Evolutionary conservation across 2,113 vertebrate species (phyloP), one percentile per base, ranked within the genome.

Genomic region (Osmerus mordax): DNA sequence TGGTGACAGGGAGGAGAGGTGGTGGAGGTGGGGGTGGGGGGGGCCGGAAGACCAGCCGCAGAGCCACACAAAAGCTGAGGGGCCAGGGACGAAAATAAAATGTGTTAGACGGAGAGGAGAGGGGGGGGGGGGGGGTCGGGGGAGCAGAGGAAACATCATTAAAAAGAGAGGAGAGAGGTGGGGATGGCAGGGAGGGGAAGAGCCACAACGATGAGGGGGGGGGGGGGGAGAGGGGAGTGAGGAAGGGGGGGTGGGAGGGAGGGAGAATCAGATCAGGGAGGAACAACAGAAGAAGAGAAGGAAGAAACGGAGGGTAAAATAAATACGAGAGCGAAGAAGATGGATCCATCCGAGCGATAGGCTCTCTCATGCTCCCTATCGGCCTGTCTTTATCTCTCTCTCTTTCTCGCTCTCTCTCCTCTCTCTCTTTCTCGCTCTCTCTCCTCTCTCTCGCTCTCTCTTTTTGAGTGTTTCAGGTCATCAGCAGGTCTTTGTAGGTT

Each of bases 401-500:
- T 21, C n/a, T 19, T n/a, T 3, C 18, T 59, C 56, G 21, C 56
- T 9, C 21, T 59, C 56, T 59, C n/a, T 21, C n/a, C 56, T 59
- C n/a, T 59, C 56, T 19, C n/a, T 59, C 56, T 59, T 12, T 21
- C 21, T 59, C 18, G 6, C 56, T 59, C 56, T 21, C 56, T 59
- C 56, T 59, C 14, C 54, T 56, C 56, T 21, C 5, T 59, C n/a
- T 59, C 5, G 1, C 6, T 59, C 56, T 59, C 56, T n/a, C 19
- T 41, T 41, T 41, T 28, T 29, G 29, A 32, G 62, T 11, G 58
- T 78, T 67, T 63, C 53, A 56, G 14, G 53, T 53, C 28, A 59
- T 59, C 54, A 36, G 18, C 66, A 76, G 63, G 67, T 72, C 54
- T 73, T 77, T 71, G 62, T 51, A 4, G 73, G 66, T 79, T 83